These are phyloP conservation scores for Scotopteryx bipunctaria DNA, from an alignment of 2,888 invertebrate genomes.

Conservation along the genomic window DNA sequence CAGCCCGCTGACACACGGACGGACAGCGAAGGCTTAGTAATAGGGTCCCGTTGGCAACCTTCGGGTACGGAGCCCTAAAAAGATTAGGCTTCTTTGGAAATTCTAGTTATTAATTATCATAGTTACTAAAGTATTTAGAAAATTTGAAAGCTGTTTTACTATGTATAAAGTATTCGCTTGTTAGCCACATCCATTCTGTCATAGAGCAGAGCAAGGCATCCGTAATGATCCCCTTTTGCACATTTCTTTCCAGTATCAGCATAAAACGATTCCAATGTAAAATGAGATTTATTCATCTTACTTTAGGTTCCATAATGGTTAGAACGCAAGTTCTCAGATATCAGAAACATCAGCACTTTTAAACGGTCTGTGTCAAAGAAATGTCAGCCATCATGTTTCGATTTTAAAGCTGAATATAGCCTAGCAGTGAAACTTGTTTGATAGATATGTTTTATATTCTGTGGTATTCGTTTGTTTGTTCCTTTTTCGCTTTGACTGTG, in stretches of 20 bases:
- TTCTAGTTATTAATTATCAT: too few species aligned
- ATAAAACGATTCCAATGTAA: background rate
- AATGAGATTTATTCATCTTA: background rate
- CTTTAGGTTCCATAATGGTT: background rate
- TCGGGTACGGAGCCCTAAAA: too few species aligned
- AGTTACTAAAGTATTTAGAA: too few species aligned
- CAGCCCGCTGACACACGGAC: too few species aligned
- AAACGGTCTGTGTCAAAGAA: background rate
- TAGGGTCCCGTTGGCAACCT: too few species aligned
- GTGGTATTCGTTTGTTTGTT: slow-evolving; percentile 27
- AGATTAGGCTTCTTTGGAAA: too few species aligned
- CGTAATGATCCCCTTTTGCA: slow-evolving; percentile 39
- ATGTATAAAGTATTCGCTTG: slow-evolving; percentile 23
- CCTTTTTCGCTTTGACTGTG: slow-evolving; percentile 37
- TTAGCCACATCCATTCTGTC: slow-evolving; percentile 26
- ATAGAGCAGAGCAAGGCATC: slow-evolving; percentile 31
- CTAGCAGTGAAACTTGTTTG: slow-evolving; percentile 1
- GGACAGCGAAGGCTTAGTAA: too few species aligned
- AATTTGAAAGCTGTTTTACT: slow-evolving; percentile 15
- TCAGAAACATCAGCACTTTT: background rate
- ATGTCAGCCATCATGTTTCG: background rate
- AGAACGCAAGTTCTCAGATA: background rate
- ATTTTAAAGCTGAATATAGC: background rate
- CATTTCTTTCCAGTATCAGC: slow-evolving; percentile 20
- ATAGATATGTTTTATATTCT: slow-evolving; percentile 4